Evolutionary conservation across 2,113 vertebrate genomes (phyloP), one percentile per base, ranked within the genome.

Genomic region (Montifringilla adamsi): DNA sequence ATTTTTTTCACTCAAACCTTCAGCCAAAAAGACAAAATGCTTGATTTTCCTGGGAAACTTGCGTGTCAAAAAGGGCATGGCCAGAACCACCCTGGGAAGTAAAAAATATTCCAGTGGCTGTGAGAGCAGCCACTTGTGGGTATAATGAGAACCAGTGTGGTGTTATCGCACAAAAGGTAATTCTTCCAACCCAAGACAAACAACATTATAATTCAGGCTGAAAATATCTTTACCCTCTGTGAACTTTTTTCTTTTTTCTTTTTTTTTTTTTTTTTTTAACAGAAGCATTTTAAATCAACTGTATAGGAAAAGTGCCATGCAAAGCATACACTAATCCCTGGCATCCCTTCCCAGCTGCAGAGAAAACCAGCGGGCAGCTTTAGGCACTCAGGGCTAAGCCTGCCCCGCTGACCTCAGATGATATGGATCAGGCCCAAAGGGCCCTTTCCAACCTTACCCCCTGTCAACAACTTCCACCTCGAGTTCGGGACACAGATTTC

Each of bases 121-220:
- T 56, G 43, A 91, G 58, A 96, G 89, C 33, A 27, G 68, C 53
- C 75, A 43, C 46, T 55, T 78, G 30, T 49, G 86, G 79, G 26
- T 37, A 68, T 47, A 80, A 87, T 41, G 53, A 91, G 90, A 95
- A 93, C 39, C 66, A 78, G 64, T 4, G 52, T 50, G 60, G 59
- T 41, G 66, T 81, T 87, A 94, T 41, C 83, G 5, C 44, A 91
- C 79, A 83, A 94, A 95, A 96, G 83, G 72, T 94, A 86, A 92
- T 93, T 96, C 90, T 86, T 93, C 74, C 73, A 94, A 50, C 68
- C 64, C 84, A 91, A 91, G 74, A 63, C 35, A 96, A 93, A 87
- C 82, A 88, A 39, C 72, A 72, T 93, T 87, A 52, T 69, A 87
- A 90, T 86, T 80, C 85, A 89, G 55, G 55, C 84, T 46, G 88